Base-by-base conservation (phyloP, 2,113 vertebrate genomes). In the Microtus oregoni region DNA sequence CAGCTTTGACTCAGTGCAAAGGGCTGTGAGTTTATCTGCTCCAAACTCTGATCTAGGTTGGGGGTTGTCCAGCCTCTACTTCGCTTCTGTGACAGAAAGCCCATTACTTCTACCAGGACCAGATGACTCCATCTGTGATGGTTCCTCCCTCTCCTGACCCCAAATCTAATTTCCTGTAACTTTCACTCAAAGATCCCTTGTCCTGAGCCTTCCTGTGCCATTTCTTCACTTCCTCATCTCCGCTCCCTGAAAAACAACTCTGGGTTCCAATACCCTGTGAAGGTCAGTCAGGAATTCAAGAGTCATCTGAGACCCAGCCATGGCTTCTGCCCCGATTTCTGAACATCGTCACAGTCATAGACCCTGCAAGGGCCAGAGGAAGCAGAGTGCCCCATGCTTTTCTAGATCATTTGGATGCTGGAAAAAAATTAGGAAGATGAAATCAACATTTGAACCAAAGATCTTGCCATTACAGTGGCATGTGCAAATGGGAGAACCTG, bases 321-420 rank as follows among this genome's bases (percentile, higher is more conserved):
- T 7, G 28, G 14, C 63, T 22, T 93, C 75, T 82, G 67, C 47
- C 19, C 2, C 97, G 94, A 98, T 97, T 98, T 98, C 88, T 96
- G 79, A 98, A 91, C 61, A 94, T 55, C 94, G 98, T 97, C 97
- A 97, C 95, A 81, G 47, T 26, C 0, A 0, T 61, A 87, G 97
- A 98, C 13, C 85, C 26, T 86, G 86, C 52, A 38, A 96, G 32
- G 28, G 94, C 94, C 52, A 97, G 92, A 70, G 95, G n/a, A 96
- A 98, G 97, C 83, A 98, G 90, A 76, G 96, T 94, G 76, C 95
- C 38, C 88, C 97, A 97, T 52, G 89, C 0, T 30, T 97, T 91
- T 52, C 68, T 98, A 47, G 94, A 90, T 94, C 94, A 90, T 55
- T 70, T 89, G 65, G 92, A 91, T 77, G 77, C 58, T 63, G 63